Conservation (phyloP, 2,888 invertebrate species). For the Plusia festucae region DNA sequence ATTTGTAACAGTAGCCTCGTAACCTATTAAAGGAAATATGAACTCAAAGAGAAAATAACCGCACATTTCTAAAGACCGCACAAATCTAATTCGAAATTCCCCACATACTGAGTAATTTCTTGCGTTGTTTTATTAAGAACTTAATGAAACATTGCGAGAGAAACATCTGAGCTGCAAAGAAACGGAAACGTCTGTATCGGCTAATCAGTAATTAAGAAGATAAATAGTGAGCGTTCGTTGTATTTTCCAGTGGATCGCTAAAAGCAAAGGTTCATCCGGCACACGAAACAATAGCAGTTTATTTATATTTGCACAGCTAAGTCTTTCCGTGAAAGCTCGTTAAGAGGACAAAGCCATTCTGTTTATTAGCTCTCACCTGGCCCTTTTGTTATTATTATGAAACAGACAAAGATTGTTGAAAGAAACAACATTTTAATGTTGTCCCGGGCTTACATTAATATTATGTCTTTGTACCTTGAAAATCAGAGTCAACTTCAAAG, state of each 20-base stretch:
- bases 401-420: conserved; percentile 65
- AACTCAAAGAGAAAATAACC: not conserved
- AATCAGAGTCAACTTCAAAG: conserved; percentile 1
- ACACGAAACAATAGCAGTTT: conserved; percentile 71
- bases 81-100: conserved; percentile 8
- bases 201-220: conserved; percentile 68
- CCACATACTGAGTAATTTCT: conserved; percentile 13
- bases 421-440: conserved; percentile 57
- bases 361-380: conserved; percentile 77
- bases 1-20: not conserved
- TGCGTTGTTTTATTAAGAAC: conserved; percentile 18
- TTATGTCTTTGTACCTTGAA: conserved; percentile 6
- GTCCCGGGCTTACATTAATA: conserved; percentile 41
- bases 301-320: conserved; percentile 69
- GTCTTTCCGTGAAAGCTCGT: conserved; percentile 73
- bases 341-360: conserved; percentile 74
- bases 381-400: conserved; percentile 72
- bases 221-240: conserved; percentile 57
- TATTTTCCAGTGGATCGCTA: conserved; percentile 64
- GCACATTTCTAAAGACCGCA: not conserved
- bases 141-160: conserved; percentile 31
- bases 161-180: conserved; percentile 48
- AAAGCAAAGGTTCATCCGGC: conserved; percentile 63
- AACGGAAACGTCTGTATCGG: conserved; percentile 49
- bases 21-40: not conserved